Conservation (phyloP, 2,113 vertebrate species). For the Clinocottus analis region DNA sequence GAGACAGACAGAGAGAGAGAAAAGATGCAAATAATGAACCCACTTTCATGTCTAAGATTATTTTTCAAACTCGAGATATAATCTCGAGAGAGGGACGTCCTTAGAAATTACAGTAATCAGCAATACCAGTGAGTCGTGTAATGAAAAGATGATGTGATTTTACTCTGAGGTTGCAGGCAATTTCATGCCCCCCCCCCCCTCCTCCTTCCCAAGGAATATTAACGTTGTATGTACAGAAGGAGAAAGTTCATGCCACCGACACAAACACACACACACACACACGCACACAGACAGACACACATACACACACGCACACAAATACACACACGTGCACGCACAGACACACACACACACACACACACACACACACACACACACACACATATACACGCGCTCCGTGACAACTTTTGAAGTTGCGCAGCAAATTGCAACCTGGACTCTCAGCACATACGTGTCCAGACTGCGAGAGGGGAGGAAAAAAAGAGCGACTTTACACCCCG, state of each 20-base stretch:
- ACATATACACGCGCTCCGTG: neutral
- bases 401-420: constrained; percentile 36
- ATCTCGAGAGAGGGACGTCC: neutral
- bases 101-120: neutral
- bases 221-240: constrained; percentile 2
- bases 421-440: too few relatives aligned
- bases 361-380: too few relatives aligned
- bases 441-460: neutral
- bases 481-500: constrained; percentile 3
- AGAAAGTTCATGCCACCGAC: constrained; percentile 30
- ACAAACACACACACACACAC: neutral
- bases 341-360: neutral
- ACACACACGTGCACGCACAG: neutral
- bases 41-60: neutral
- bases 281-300: too few relatives aligned
- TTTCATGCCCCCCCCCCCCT: neutral
- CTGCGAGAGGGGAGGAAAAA: neutral
- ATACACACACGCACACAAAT: constrained; percentile 4
- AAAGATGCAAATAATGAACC: neutral
- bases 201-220: neutral
- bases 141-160: constrained; percentile 18
- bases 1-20: neutral
- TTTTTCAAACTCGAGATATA: neutral
- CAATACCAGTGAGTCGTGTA: constrained; percentile 9
- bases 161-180: neutral